Base-by-base conservation (phyloP, 2,113 vertebrate species). In the Labrus mixtus region DNA sequence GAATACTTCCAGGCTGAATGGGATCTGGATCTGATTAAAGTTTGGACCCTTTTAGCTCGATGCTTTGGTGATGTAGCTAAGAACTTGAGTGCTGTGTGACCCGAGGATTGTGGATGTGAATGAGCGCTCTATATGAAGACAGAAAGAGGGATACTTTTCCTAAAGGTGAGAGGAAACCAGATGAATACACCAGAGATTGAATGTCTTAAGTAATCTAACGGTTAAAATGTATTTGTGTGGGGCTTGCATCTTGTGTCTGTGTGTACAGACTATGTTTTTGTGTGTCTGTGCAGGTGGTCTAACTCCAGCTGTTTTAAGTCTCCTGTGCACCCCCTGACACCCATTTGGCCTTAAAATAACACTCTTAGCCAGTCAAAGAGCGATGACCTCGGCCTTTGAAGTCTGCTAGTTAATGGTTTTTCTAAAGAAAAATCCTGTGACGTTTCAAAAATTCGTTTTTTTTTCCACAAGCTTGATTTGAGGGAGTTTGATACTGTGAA, bases 321-420 rank as follows among this genome's bases (percentile, higher is more conserved):
- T 80, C 70, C 25, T 36, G 60, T 54, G 70, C 58, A 81, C 57
- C 80, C 87, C 69, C 68, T 84, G 76, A 85, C 81, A 89, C 77
- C 89, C 87, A 89, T 90, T 91, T 91, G 87, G 81, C 57, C 78
- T 76, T 89, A 83, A 73, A 86, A 89, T 74, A 90, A 92, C 87
- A 90, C 82, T 73, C 68, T 41, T 77, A 10, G 54, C 56, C 68
- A 78, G 70, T 56, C 65, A 81, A 70, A 85, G 76, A 88, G 78
- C 9, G 80, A 85, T 82, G 81, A 85, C 73, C 81, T 86, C 83
- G 23, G 71, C 74, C 84, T 90, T 87, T 90, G 71, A 92, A 89
- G 72, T 79, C 55, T 17, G 8, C 73, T 63, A 41, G 80, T 61
- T 77, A 87, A 90, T 89, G 70, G 68, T 79, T 90, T 91, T 88